Conservation (phyloP, 2,888 invertebrate species). For the Phania funesta region DNA sequence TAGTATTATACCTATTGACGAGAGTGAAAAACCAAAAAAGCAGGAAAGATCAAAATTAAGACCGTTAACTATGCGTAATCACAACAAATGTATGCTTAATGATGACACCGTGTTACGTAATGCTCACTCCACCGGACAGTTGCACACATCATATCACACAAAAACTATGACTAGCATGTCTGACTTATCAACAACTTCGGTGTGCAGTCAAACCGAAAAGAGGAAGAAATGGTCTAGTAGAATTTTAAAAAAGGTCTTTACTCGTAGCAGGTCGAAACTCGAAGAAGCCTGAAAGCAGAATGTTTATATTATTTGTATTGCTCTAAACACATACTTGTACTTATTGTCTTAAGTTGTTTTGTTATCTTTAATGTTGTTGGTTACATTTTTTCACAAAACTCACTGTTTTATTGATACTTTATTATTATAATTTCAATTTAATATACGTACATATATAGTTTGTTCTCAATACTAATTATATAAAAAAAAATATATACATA, state of each 20-base stretch:
- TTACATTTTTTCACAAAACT: too few relatives aligned
- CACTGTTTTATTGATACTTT: too few relatives aligned
- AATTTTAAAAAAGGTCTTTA: slow-evolving; percentile 72
- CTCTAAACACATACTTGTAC: too few relatives aligned
- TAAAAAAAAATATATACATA: too few relatives aligned
- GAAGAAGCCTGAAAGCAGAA: slow-evolving; percentile 63
- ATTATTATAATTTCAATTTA: too few relatives aligned
- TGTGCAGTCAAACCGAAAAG: slow-evolving; percentile 70
- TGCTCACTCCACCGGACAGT: slow-evolving; percentile 73
- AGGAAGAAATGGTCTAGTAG: slow-evolving; percentile 72
- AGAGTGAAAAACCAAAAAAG: slow-evolving; percentile 47
- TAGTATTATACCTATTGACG: slow-evolving; percentile 61
- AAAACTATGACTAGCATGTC: slow-evolving; percentile 42
- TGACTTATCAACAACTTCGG: slow-evolving; percentile 38
- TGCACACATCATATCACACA: slow-evolving; percentile 66
- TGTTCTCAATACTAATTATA: too few relatives aligned
- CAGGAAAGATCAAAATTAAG: slow-evolving; percentile 60
- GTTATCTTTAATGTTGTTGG: too few relatives aligned
- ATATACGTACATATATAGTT: too few relatives aligned
- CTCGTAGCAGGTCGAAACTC: slow-evolving; percentile 73
- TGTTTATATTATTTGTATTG: too few relatives aligned
- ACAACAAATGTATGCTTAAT: neutral
- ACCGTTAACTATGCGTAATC: slow-evolving; percentile 45
- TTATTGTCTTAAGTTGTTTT: too few relatives aligned
- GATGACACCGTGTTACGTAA: slow-evolving; percentile 63